Conservation (phyloP, 2,888 invertebrate species). For the Chymomyza caudatula region DNA sequence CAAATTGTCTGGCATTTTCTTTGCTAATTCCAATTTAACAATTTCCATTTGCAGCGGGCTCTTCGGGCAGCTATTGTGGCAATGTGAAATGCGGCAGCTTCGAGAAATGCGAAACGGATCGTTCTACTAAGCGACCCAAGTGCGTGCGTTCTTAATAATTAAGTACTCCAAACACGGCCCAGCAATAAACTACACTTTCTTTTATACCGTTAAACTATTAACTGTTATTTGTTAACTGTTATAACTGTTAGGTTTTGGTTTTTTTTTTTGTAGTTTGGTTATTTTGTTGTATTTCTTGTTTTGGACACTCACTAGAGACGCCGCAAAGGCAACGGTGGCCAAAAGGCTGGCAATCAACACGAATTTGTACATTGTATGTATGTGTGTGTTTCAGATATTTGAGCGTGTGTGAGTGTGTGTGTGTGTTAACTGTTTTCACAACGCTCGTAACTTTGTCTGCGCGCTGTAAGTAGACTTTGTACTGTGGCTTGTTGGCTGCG, state of each 20-base stretch:
- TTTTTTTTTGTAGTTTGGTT: constrained; percentile 7
- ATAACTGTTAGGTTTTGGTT: background rate
- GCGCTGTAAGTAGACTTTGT: constrained; percentile 74
- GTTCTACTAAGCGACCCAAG: constrained; percentile 82
- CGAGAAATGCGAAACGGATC: constrained; percentile 85
- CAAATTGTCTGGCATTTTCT: background rate
- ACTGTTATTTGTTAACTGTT: constrained; percentile 8
- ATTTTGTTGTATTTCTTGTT: constrained; percentile 4
- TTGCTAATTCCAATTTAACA: constrained; percentile 5
- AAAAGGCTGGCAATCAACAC: constrained; percentile 73
- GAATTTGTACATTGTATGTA: constrained; percentile 70
- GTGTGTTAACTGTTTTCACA: constrained; percentile 17
- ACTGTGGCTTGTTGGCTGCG: constrained; percentile 68
- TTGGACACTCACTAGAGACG: constrained; percentile 74
- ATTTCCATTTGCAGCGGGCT: constrained; percentile 52
- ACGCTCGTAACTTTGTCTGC: constrained; percentile 41
- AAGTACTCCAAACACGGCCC: background rate
- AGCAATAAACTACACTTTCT: constrained; percentile 18
- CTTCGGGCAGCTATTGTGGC: constrained; percentile 82
- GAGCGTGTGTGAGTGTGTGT: constrained; percentile 4
- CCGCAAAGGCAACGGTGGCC: constrained; percentile 65
- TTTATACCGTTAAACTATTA: constrained; percentile 2
- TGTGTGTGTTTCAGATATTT: constrained; percentile 11
- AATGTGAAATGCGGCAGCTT: constrained; percentile 84
- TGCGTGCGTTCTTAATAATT: constrained; percentile 80